A percentile compares a stretch with the other conserved stretches of the same genome.
These are phyloP conservation scores for Leuciscus waleckii DNA, from an alignment of 2,797 vertebrate genomes.

Conservation along the genomic window DNA sequence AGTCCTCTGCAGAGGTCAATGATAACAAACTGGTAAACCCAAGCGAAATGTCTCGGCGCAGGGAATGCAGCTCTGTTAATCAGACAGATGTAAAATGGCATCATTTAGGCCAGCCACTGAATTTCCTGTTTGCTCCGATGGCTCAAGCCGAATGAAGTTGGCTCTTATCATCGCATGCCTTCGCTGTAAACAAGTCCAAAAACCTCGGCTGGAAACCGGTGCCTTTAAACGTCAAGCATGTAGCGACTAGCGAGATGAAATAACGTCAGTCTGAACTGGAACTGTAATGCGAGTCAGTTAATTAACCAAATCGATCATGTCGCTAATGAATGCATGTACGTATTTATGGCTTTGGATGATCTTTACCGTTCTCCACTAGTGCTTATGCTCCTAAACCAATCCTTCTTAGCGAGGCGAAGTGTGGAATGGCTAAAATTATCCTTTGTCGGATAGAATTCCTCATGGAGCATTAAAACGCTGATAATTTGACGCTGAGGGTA, in stretches of 20 bases:
- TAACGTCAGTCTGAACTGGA: not conserved
- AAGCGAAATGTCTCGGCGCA: conserved; percentile 19
- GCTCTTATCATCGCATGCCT: conserved; percentile 1
- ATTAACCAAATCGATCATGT: conserved; percentile 17
- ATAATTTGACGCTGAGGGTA: conserved; percentile 42
- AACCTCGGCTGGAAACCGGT: conserved; percentile 7
- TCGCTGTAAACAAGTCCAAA: conserved; percentile 28
- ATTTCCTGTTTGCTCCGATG: not conserved
- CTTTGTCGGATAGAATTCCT: conserved; percentile 51
- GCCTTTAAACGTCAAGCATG: conserved; percentile 26
- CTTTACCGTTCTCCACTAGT: not conserved
- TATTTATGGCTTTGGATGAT: conserved; percentile 16
- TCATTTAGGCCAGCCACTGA: not conserved
- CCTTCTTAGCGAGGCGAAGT: conserved; percentile 11
- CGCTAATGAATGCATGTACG: not conserved
- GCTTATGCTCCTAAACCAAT: conserved; percentile 32
- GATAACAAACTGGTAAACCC: conserved; percentile 46
- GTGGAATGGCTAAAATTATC: conserved; percentile 49
- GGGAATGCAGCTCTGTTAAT: conserved; percentile 33
- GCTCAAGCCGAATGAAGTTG: not conserved
- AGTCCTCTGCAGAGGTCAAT: conserved; percentile 52
- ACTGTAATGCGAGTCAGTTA: not conserved
- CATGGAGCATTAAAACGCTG: conserved; percentile 53
- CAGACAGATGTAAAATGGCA: conserved; percentile 31
- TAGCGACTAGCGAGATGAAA: not conserved